A percentile compares a stretch with the other conserved stretches of the same genome.
These are phyloP conservation scores for Nipponia nippon DNA, from an alignment of 2,113 vertebrate genomes.

Conservation along the genomic window DNA sequence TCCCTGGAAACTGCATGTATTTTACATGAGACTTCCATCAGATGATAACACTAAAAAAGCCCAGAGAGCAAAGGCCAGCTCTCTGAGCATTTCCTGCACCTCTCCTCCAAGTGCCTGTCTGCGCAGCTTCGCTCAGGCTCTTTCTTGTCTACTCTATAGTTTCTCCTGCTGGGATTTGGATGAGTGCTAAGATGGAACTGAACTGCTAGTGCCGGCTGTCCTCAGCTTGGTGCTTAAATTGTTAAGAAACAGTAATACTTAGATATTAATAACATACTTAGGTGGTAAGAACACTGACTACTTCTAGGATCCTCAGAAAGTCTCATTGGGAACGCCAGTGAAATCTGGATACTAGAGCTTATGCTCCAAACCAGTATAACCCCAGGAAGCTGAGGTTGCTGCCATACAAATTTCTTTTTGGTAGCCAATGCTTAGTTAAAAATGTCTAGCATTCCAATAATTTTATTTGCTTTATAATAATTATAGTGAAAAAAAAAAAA, in stretches of 20 bases:
- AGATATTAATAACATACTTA: not conserved
- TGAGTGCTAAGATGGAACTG: not conserved
- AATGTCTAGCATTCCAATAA: not conserved
- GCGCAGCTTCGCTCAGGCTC: not conserved
- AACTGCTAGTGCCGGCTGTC: not conserved
- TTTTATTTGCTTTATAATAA: not conserved
- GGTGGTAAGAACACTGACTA: not conserved
- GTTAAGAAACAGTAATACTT: not conserved
- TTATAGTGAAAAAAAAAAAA: not conserved
- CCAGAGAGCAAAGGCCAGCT: not conserved
- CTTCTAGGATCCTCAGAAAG: not conserved
- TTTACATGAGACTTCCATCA: not conserved
- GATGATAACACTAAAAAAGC: not conserved
- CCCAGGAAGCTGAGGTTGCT: not conserved
- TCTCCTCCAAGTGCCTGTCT: not conserved
- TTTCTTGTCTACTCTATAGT: not conserved
- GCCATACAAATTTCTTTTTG: not conserved
- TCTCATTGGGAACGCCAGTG: not conserved
- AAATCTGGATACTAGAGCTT: not conserved
- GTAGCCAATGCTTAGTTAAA: not conserved
- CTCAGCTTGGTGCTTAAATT: not conserved
- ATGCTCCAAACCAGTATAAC: not conserved
- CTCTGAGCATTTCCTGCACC: not conserved
- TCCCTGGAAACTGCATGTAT: not conserved
- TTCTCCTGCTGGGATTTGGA: not conserved